These are phyloP conservation scores for Pocillopora grandis DNA, from an alignment of 92 coral and sea anemone genomes.

Conservation along the genomic window DNA sequence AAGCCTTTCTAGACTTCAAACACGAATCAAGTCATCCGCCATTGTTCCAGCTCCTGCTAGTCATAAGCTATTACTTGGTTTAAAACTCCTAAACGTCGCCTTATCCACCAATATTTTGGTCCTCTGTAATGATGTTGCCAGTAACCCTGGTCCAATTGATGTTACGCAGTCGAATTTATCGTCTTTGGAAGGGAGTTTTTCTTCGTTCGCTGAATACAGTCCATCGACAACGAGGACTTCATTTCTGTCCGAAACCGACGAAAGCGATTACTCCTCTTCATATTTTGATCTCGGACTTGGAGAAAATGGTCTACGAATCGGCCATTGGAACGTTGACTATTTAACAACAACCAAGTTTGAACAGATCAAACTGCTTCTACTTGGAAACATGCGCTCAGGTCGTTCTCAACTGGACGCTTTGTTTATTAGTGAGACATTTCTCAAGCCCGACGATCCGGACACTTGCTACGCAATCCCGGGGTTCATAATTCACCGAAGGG, in stretches of 20 bases:
- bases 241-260: neutral
- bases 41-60: neutral
- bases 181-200: neutral
- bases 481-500: neutral
- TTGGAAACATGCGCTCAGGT: neutral
- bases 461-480: conserved; percentile 6
- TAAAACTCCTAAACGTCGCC: neutral
- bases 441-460: conserved; percentile 12
- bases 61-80: neutral
- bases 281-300: conserved; percentile 33
- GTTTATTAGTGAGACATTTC: conserved; percentile 17
- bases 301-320: conserved; percentile 26
- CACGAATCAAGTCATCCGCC: neutral
- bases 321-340: conserved; percentile 36
- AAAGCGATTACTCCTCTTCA: neutral
- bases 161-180: neutral
- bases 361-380: conserved; percentile 22
- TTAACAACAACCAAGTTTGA: conserved; percentile 34
- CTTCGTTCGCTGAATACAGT: neutral
- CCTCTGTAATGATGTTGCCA: neutral
- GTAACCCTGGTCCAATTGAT: neutral
- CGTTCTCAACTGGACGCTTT: conserved; percentile 9
- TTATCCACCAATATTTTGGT: neutral
- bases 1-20: neutral
- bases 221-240: neutral